These are phyloP conservation scores for Panagrolaimus sp. DNA, from an alignment of 1,140 invertebrate genomes.

Conservation along the genomic window DNA sequence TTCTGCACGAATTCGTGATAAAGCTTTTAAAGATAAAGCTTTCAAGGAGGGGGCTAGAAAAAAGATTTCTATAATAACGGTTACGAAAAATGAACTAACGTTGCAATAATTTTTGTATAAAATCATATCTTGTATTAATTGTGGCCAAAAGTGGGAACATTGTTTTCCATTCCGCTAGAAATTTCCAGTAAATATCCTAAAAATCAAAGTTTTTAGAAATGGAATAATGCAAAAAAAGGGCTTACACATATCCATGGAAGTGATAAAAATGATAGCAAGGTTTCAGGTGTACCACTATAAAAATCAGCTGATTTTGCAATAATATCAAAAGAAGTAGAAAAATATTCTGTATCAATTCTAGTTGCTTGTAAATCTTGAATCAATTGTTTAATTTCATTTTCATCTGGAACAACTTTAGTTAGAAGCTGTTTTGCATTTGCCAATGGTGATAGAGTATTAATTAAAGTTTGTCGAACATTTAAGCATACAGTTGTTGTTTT, in stretches of 20 bases:
- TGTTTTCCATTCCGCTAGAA: not conserved
- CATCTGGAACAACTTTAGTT: no score
- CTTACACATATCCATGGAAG: not conserved
- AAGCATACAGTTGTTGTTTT: no score
- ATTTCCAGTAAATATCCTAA: not conserved
- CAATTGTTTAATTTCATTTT: no score
- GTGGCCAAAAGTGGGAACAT: not conserved
- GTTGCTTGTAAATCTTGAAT: no score
- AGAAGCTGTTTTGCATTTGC: no score
- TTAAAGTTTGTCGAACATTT: no score
- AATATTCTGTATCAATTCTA: no score
- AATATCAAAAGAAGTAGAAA: no score
- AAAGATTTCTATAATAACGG: not conserved
- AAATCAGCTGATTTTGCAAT: not conserved
- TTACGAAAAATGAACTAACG: not conserved
- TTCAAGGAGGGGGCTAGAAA: not conserved
- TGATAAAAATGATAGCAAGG: conserved; percentile 2
- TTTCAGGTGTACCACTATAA: not conserved
- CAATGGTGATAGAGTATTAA: no score
- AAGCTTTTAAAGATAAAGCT: not conserved
- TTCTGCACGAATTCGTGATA: not conserved
- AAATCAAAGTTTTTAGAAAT: no score
- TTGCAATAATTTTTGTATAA: not conserved
- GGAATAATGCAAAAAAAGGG: no score
- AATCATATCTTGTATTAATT: not conserved